These are phyloP conservation scores for Mimachlamys varia DNA, from an alignment of 2,888 invertebrate species.

Conservation along the genomic window DNA sequence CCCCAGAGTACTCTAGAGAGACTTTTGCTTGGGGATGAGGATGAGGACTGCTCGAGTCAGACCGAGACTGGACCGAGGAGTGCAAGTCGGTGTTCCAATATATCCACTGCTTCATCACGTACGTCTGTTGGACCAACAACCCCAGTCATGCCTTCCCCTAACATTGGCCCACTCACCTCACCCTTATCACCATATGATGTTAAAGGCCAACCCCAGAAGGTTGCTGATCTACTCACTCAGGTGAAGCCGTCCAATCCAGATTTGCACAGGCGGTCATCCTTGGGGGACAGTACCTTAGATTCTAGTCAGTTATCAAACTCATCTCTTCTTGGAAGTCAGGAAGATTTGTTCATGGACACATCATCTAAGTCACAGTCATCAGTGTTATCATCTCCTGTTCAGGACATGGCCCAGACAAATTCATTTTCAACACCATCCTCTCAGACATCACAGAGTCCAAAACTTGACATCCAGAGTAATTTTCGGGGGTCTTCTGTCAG, in stretches of 20 bases:
- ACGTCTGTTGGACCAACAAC: conserved; percentile 17
- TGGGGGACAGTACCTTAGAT: neutral
- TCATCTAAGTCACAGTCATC: conserved; percentile 27
- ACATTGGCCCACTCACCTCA: neutral
- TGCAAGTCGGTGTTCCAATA: neutral
- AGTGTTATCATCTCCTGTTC: conserved; percentile 13
- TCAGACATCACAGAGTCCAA: conserved; percentile 7
- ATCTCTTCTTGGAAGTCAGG: conserved; percentile 59
- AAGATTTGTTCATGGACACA: conserved; percentile 58
- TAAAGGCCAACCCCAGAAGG: conserved; percentile 21
- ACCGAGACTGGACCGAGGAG: neutral
- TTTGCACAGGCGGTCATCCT: neutral
- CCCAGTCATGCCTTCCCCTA: neutral
- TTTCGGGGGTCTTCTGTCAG: neutral
- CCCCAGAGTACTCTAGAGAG: conserved; percentile 37
- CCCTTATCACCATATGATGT: neutral
- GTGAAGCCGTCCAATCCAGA: neutral
- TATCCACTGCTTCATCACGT: conserved; percentile 17
- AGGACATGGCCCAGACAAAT: neutral
- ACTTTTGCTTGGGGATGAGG: conserved; percentile 42
- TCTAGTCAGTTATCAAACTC: conserved; percentile 20
- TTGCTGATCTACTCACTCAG: neutral
- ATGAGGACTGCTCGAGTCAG: conserved; percentile 2
- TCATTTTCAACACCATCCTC: conserved; percentile 22
- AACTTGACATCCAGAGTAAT: neutral